Evolutionary conservation across 1,140 invertebrate genomes (phyloP), one percentile per base, ranked within the genome.

Genomic region (Neuroterus valhalla): DNA sequence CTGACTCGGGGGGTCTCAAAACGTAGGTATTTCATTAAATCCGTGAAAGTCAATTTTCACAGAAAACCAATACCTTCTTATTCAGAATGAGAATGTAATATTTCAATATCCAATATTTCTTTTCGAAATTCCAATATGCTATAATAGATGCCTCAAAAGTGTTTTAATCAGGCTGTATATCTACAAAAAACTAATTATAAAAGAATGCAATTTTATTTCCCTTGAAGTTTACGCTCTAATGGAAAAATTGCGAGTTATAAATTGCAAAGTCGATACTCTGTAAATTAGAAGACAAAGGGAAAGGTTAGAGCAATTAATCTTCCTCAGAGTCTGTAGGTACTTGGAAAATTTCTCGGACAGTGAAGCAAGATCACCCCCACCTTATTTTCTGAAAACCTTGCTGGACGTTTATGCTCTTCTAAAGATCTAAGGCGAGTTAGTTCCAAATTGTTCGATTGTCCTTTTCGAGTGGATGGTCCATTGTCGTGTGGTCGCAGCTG

Each of bases 401-500:
- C 55, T 31, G 23, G 21, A 62, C 21, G 21, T 62, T 14, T 62
- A 62, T 62, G 14, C n/a, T 31, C 21, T n/a, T 62, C 23, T 62
- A 23, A 31, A 62, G 23, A 70, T n/a, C n/a, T n/a, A n/a, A n/a
- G n/a, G 50, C 48, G 68, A 66, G 46, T 43, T 46, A 74, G 78
- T 70, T 71, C 74, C 76, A 76, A 82, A 79, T 78, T 79, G 76
- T 77, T 75, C 55, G 73, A 81, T 81, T 81, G 82, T 82, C 66
- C 55, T 19, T 52, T 45, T 84, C 78, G 78, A 82, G 81, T 82
- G 74, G 79, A 17, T 48, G 21, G 8, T 11, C 48, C 70, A 75
- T 80, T 78, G 78, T 78, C 66, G 70, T 46, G 72, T 44, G 68
- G 70, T 68, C 67, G 71, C 74, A 78, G 80, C 77, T 77, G 81